Base-by-base conservation (phyloP, 2,888 invertebrate species). In the Allygus modestus region DNA sequence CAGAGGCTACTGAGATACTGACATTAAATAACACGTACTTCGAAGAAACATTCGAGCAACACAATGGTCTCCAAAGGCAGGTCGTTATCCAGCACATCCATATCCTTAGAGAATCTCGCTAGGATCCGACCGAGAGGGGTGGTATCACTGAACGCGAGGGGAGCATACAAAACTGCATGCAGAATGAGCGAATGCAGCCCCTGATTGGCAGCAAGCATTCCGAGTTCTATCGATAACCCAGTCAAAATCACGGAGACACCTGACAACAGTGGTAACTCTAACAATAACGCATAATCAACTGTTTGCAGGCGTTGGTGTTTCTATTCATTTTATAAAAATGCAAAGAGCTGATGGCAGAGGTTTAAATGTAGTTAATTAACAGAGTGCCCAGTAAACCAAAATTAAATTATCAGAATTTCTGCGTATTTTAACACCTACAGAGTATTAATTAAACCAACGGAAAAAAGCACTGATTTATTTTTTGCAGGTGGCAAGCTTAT, bases 41-140 rank as follows among this genome's bases (percentile, higher is more conserved):
- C 88, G 73, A 87, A 87, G 9, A 88, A 65, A 84, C 88, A 88
- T 79, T 87, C 87, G 46, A 89, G 85, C 84, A 87, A 87, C 58
- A 88, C 88, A 51, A 87, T 85, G 11, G 88, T 82, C 79, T 85
- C 86, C 73, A 61, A 85, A 85, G 93, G 92, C 88, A 94, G 89
- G 85, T 89, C 89, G 87, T 90, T 89, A 90, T 94, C 93, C 90
- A 93, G 88, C 86, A 91, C 90, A 89, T 93, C 92, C 85, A 93
- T 90, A 90, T 94, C 94, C 87, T 90, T 91, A 86, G 93, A 91
- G 89, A 93, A 92, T 87, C 94, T 92, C 90, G 93, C 93, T 82
- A 96, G 91, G 88, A 96, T 93, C 88, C 96, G 92, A 90, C 96
- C 96, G 87, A 93, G 88, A 69, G 96, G 96, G 83, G 96, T 96